Evolutionary conservation across 2,113 vertebrate species (phyloP).

Genomic region (Naja naja): DNA sequence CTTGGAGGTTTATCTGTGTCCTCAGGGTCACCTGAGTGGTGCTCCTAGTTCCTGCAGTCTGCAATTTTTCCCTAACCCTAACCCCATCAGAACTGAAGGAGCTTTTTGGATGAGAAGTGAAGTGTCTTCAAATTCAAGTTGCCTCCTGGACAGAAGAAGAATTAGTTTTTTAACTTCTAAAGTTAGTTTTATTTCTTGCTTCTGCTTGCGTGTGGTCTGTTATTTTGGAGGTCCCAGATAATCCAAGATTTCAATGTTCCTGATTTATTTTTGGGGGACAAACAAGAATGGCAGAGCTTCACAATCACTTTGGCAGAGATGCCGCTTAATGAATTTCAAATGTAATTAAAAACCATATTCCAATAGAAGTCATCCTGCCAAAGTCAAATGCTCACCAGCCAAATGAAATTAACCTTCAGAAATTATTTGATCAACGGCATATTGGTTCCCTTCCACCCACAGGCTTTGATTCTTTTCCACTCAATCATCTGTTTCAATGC

Average conservation of each 20-base stretch:
- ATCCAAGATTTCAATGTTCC: not conserved
- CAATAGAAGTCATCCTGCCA: not conserved
- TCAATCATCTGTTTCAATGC: not conserved
- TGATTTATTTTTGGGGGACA: not conserved
- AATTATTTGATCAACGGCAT: not conserved
- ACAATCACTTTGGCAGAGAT: not conserved
- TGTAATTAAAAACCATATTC: conserved; percentile 14
- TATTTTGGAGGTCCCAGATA: not conserved
- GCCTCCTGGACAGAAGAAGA: not conserved
- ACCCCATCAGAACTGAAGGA: no score
- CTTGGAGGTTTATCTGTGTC: no score
- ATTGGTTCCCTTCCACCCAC: not conserved
- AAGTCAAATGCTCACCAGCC: not conserved
- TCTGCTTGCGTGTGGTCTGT: not conserved
- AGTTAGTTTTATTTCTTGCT: not conserved
- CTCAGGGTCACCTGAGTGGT: no score
- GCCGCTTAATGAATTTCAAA: not conserved
- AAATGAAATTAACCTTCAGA: conserved; percentile 13
- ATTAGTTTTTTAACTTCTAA: not conserved
- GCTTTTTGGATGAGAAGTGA: no score
- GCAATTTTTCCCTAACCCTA: no score
- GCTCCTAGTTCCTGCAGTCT: no score
- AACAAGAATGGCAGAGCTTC: not conserved
- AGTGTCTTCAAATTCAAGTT: no score
- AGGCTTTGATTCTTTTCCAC: not conserved